Evolutionary conservation across 1,140 invertebrate genomes (phyloP), one percentile per base, ranked within the genome.

Genomic region (Ceratitis capitata): DNA sequence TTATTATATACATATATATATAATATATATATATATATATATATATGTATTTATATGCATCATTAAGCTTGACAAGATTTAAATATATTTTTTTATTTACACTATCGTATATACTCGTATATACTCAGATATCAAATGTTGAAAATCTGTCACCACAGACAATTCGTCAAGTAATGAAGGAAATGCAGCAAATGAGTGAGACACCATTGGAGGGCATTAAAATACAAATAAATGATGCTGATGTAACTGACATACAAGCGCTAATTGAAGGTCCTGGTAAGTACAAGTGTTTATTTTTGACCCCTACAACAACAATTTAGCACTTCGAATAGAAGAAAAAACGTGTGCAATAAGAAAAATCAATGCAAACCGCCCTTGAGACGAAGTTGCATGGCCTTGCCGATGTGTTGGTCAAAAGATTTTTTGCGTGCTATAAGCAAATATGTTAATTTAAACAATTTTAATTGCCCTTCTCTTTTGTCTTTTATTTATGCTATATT

Each of bases 101-200:
- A n/a, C n/a, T n/a, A n/a, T n/a, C n/a, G n/a, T n/a, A n/a, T n/a
- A n/a, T n/a, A n/a, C n/a, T n/a, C n/a, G n/a, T n/a, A n/a, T n/a
- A n/a, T n/a, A n/a, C n/a, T n/a, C n/a, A 95, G 94, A 95, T 95
- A 92, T 96, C 96, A 32, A 98, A 98, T 93, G 96, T 98, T 85
- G 97, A 98, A 93, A 98, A 98, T 93, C 92, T 98, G 84, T 97
- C 97, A 83, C 97, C 97, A n/a, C 97, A 98, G 94, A 96, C 97
- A 64, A 97, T 98, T 51, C 92, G 97, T 45, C 94, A 95, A 89
- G 95, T 98, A 61, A 94, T 95, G 35, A 96, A 96, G 92, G 97
- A 98, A 93, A 94, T 98, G 92, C 94, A 95, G 88, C 95, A 96
- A 87, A 92, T 98, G 86, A 93, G 94, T 82, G 93, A 93, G 86